Evolutionary conservation across 2,888 invertebrate species (phyloP).

Genomic region (Synergus japonicus): DNA sequence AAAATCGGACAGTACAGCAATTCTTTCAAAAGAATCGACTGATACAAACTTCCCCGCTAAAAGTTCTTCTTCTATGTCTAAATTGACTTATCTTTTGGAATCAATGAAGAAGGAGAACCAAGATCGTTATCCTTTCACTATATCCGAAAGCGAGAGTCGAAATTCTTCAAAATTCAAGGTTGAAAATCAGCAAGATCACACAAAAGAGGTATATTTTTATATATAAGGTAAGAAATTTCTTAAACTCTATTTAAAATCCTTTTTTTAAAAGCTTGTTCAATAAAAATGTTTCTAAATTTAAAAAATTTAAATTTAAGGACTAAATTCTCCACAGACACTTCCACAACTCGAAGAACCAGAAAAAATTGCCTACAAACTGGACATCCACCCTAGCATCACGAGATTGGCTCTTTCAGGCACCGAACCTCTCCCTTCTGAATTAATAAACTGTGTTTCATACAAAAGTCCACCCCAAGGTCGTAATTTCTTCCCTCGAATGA

Average conservation of each 20-base stretch:
- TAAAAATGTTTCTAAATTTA: neutral
- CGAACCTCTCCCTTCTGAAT: conserved; percentile 54
- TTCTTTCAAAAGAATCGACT: conserved; percentile 45
- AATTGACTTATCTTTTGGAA: conserved; percentile 46
- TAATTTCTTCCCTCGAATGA: conserved; percentile 53
- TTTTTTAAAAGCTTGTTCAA: neutral
- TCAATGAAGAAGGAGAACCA: conserved; percentile 48
- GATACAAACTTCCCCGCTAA: conserved; percentile 42
- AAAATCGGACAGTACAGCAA: conserved; percentile 52
- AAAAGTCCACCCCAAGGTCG: conserved; percentile 37
- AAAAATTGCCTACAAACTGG: conserved; percentile 50
- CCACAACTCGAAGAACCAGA: neutral
- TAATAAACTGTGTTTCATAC: conserved; percentile 50
- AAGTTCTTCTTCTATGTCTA: conserved; percentile 56
- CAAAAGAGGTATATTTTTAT: neutral
- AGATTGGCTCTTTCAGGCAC: conserved; percentile 54
- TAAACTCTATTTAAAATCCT: neutral
- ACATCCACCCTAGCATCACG: conserved; percentile 59
- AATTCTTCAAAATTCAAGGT: conserved; percentile 51
- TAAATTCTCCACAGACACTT: neutral
- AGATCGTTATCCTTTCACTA: conserved; percentile 67
- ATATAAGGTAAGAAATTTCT: conserved; percentile 10
- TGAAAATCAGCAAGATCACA: conserved; percentile 22
- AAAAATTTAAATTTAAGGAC: neutral
- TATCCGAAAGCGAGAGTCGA: conserved; percentile 58